Base-by-base conservation (phyloP, 1,140 invertebrate genomes). In the Lepidostoma basale region DNA sequence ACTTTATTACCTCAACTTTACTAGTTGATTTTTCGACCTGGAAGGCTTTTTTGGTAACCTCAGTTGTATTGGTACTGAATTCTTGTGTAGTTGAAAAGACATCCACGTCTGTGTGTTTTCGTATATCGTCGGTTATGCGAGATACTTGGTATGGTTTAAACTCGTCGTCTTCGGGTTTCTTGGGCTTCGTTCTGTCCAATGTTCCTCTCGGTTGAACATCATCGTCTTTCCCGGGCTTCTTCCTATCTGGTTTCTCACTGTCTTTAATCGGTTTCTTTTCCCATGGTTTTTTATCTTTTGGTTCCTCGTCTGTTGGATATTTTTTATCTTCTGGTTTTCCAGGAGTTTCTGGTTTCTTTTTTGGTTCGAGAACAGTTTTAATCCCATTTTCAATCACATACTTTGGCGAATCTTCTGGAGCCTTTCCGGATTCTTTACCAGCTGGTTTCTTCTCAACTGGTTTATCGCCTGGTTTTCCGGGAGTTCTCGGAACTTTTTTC, bases 1-100 rank as follows among this genome's bases (percentile, higher is more conserved):
- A 84, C 39, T 78, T 76, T 9, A 79, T 80, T 4, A 84, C 82
- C 74, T 84, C 82, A 47, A 84, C 76, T 75, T 83, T 81, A 72
- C 80, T 84, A 63, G 76, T 79, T 10, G 77, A 79, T 72, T 83
- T 82, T 49, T 83, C 81, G 0, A 84, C 72, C 70, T 83, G 78
- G 74, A 80, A 84, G 36, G 81, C 75, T 62, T 82, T 80, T 69
- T 79, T 82, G 9, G 79, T 79, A n/a, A 78, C 72, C 66, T 79
- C 81, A 9, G 78, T 77, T 33, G 74, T 81, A 33, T 73, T 78
- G 3, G 78, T 76, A 39, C 72, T 79, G 44, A 83, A 62, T 26
- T 73, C 68, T 63, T 72, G 56, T n/a, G 67, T 69, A 1, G 70
- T 67, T 3, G 70, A 69, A 66, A 58, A 69, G 2, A 68, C 47